phyloP scores from a whole-genome alignment of 2,797 vertebrate species.

The Pipistrellus kuhlii region DNA sequence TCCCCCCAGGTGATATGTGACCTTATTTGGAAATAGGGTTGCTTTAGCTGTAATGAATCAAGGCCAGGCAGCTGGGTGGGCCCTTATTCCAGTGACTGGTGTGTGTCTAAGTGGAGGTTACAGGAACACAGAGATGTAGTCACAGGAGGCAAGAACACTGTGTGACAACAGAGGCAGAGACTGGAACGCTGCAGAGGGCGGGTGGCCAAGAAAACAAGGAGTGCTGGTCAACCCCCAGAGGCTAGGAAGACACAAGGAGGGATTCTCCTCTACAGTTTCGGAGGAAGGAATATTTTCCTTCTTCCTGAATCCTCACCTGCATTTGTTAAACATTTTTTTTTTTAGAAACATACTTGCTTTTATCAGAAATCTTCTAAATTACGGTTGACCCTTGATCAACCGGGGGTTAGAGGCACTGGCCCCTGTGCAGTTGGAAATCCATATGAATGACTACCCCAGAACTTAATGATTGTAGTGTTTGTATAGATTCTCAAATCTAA shows the following conservation, averaged over 20 bases:
- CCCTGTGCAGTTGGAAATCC: neutral
- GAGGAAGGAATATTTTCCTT: neutral
- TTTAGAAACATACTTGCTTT: conserved; percentile 36
- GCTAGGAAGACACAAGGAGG: neutral
- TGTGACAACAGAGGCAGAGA: neutral
- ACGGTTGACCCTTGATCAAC: neutral
- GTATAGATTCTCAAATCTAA: neutral
- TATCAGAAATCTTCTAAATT: conserved; percentile 40
- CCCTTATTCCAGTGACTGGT: neutral
- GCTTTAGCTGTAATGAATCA: neutral
- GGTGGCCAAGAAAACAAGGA: neutral
- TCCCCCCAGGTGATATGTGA: neutral
- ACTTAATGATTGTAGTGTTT: neutral
- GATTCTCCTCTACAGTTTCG: neutral
- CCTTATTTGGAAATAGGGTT: conserved; percentile 2
- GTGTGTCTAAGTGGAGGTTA: neutral
- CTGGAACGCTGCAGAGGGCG: too few relatives aligned
- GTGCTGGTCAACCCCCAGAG: neutral
- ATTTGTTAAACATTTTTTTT: neutral
- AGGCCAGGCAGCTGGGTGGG: neutral
- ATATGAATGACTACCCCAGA: neutral
- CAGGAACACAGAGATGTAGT: neutral
- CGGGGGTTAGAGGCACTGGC: neutral
- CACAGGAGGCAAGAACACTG: neutral
- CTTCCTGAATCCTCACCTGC: conserved; percentile 2